Base-by-base conservation (phyloP, 2,797 vertebrate genomes). In the Anas georgica region DNA sequence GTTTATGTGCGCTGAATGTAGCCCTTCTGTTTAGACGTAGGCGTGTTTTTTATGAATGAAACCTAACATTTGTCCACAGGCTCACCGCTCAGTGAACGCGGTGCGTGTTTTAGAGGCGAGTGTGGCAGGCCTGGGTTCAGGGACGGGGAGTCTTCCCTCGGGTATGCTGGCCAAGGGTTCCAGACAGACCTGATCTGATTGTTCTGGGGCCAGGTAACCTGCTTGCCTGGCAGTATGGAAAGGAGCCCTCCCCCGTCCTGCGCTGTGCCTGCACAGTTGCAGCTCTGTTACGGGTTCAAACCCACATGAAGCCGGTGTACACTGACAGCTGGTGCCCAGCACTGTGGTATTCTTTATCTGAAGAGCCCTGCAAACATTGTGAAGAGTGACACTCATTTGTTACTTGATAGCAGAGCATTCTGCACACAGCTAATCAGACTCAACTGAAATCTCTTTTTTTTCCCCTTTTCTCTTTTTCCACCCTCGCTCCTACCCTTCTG, bases 361-460 rank as follows among this genome's bases (percentile, higher is more conserved):
- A 86, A 94, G 83, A 92, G 88, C 60, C 66, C 91, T 76, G 70
- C 72, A 93, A 80, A 81, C 58, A n/a, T 5, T 81, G 29, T 76
- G 63, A 58, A 80, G 79, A 91, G 4, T 90, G 66, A 83, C 35
- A 68, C 33, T 67, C 2, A 0, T 73, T 85, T 94, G 80, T 87
- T 84, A 77, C n/a, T 78, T 46, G 81, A 75, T 85, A 94, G 75
- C 60, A 85, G 72, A 39, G 86, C 63, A 25, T 86, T 95, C 67
- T 91, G 75, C 67, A 78, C 58, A 33, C 6, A 60, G 82, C 73
- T 93, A 82, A 94, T 92, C 52, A 84, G 88, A 94, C 83, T 94
- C 91, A 89, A 78, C 72, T 93, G 52, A 93, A 94, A 93, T 73
- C 74, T 29, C n/a, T 92, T 52, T 93, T 91, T 93, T 91, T 56